Evolutionary conservation across 2,888 invertebrate species (phyloP).

Genomic region (Athalia cordata): DNA sequence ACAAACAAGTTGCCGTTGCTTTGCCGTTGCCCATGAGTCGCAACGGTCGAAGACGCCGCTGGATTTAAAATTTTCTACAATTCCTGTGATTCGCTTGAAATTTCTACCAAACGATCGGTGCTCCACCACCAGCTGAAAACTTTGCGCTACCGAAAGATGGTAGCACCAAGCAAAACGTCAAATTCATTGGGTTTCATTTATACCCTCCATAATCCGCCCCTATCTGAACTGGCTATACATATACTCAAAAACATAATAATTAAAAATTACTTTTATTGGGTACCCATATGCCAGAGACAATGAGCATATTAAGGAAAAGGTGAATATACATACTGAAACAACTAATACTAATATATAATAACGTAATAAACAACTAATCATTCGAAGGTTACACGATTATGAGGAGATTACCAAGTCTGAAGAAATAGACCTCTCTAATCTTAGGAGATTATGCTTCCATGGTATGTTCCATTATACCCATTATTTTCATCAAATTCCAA

Average conservation of each 20-base stretch:
- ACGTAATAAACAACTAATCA: not conserved
- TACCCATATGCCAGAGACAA: slow-evolving; percentile 39
- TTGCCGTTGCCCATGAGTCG: not conserved
- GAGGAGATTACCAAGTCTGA: slow-evolving; percentile 83
- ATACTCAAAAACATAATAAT: not conserved
- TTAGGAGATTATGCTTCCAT: slow-evolving; percentile 86
- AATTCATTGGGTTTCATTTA: too few relatives aligned
- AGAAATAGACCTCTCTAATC: slow-evolving; percentile 81
- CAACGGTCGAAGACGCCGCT: slow-evolving; percentile 3
- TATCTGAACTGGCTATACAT: too few relatives aligned
- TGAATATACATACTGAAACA: slow-evolving; percentile 32
- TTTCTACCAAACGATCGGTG: not conserved
- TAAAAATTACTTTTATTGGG: not conserved
- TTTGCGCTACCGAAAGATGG: too few relatives aligned
- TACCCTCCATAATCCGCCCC: too few relatives aligned
- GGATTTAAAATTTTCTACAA: not conserved
- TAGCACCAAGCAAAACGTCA: too few relatives aligned
- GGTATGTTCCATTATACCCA: slow-evolving; percentile 76
- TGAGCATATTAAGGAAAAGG: slow-evolving; percentile 46
- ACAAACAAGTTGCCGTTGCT: not conserved
- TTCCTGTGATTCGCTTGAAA: not conserved
- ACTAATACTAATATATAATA: not conserved
- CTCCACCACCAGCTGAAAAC: too few relatives aligned
- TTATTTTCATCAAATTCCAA: not conserved
- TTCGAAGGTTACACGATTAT: slow-evolving; percentile 86